Conservation (phyloP, 2,888 invertebrate genomes). For the Oasisia sp. region DNA sequence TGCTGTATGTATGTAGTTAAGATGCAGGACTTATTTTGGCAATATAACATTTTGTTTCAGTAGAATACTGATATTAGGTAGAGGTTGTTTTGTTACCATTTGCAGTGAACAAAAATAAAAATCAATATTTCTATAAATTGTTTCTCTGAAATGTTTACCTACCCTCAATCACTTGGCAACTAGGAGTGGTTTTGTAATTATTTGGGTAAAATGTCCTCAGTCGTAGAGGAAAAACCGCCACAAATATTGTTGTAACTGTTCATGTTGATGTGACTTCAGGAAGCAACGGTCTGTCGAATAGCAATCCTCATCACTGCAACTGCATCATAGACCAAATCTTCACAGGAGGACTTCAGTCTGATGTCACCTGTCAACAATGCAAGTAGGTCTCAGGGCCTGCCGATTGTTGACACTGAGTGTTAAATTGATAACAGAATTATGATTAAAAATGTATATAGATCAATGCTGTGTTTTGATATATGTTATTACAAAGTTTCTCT, state of each 20-base stretch:
- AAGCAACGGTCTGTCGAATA: constrained; percentile 58
- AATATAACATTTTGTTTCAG: too few species aligned
- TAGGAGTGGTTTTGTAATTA: too few species aligned
- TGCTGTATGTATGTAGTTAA: too few species aligned
- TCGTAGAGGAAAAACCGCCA: too few species aligned
- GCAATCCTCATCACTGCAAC: constrained; percentile 75
- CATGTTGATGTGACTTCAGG: constrained; percentile 45
- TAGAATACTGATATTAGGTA: too few species aligned
- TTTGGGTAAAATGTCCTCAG: too few species aligned
- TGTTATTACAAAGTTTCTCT: background rate
- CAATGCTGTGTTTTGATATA: background rate
- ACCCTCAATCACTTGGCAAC: too few species aligned
- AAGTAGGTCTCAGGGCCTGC: constrained; percentile 71
- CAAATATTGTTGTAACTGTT: background rate
- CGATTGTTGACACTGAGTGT: background rate
- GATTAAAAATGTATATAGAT: background rate
- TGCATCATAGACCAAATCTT: constrained; percentile 98
- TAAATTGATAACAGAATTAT: background rate
- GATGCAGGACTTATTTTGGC: too few species aligned
- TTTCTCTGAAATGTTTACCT: too few species aligned
- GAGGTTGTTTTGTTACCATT: too few species aligned
- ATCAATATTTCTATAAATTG: too few species aligned
- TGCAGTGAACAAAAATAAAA: too few species aligned
- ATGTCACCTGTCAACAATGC: constrained; percentile 95
- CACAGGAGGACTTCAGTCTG: constrained; percentile 94